Evolutionary conservation across 2,797 vertebrate genomes (phyloP), one percentile per base, ranked within the genome.

Genomic region (Dipus sagitta): DNA sequence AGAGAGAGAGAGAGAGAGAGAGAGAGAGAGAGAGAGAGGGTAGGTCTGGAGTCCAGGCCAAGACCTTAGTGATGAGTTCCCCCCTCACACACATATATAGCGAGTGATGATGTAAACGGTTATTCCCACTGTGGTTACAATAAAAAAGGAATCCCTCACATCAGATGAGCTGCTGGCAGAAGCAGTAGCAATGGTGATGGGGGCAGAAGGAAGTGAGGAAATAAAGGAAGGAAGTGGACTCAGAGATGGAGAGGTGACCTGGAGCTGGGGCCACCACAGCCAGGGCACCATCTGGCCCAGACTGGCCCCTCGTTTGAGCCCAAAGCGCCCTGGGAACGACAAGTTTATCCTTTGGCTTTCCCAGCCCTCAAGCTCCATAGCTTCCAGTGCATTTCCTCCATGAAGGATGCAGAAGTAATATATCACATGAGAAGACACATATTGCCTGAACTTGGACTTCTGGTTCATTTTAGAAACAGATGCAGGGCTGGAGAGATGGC

Each of bases 181-280:
- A 82, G 47, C 58, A 72, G 38, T 12, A 54, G 47, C 11, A 65
- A 76, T 32, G 17, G 20, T 75, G 42, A 65, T 52, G 72, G 8
- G 0, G 30, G 38, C 81, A 72, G 32, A 62, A 21, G 58, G 30
- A 60, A n/a, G 42, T 3, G 3, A 71, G 54, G 38, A 14, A 0
- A 26, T 17, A 1, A 17, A 38, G 65, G 58, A 38, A 47, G 23
- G 34, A 23, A 68, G 47, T n/a, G 8, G 30, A 6, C 15, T 8
- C 10, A 20, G 71, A 52, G n/a, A 17, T 13, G n/a, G 64, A 30
- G 62, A 81, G 82, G 52, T 26, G 60, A 76, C 38, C 24, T 0
- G 0, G 24, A 24, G 68, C n/a, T 6, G 13, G 15, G 0, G 34
- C 20, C 47, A 47, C 32, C 34, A 70, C 2, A 9, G 3, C 32